Percentiles rank a stretch among this genome's conserved stretches.
These are phyloP conservation scores for Hyphantria cunea DNA, from an alignment of 1,140 invertebrate genomes.

Conservation along the genomic window DNA sequence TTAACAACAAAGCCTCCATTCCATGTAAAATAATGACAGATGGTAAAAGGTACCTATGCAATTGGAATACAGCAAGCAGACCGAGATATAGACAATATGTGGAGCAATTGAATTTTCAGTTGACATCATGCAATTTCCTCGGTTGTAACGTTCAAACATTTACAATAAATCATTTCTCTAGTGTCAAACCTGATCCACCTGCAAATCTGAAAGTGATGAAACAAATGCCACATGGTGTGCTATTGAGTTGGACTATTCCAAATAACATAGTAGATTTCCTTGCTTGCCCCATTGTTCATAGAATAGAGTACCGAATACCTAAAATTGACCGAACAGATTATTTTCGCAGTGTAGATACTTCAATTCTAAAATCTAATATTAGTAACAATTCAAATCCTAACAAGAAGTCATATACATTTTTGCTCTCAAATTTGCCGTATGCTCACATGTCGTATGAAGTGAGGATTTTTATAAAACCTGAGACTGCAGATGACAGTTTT, in stretches of 20 bases:
- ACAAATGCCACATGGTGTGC: slow-evolving; percentile 82
- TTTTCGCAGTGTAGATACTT: slow-evolving; percentile 72
- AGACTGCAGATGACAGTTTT: slow-evolving; percentile 79
- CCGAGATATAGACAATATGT: slow-evolving; percentile 84
- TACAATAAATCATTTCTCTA: slow-evolving; percentile 84
- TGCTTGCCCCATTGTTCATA: slow-evolving; percentile 81
- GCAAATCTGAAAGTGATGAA: slow-evolving; percentile 80
- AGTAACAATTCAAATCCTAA: too few species aligned
- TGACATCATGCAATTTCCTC: slow-evolving; percentile 82
- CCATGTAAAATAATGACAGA: slow-evolving; percentile 52
- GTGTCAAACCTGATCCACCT: slow-evolving; percentile 75
- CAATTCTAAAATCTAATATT: too few species aligned
- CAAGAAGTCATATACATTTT: slow-evolving; percentile 73
- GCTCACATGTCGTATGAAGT: slow-evolving; percentile 87
- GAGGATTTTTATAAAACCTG: slow-evolving; percentile 83
- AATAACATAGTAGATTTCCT: slow-evolving; percentile 83
- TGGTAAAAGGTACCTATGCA: slow-evolving; percentile 62
- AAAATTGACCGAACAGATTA: slow-evolving; percentile 82
- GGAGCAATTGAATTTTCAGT: slow-evolving; percentile 81
- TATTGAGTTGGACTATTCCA: slow-evolving; percentile 84
- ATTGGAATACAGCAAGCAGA: slow-evolving; percentile 82
- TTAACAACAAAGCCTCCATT: slow-evolving; percentile 57
- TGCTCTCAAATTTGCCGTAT: slow-evolving; percentile 84
- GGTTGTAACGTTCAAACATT: slow-evolving; percentile 77
- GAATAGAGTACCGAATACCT: slow-evolving; percentile 84